A percentile compares a stretch with the other conserved stretches of the same genome.
These are phyloP conservation scores for Pan paniscus DNA, from an alignment of 2,113 vertebrate genomes.

Conservation along the genomic window DNA sequence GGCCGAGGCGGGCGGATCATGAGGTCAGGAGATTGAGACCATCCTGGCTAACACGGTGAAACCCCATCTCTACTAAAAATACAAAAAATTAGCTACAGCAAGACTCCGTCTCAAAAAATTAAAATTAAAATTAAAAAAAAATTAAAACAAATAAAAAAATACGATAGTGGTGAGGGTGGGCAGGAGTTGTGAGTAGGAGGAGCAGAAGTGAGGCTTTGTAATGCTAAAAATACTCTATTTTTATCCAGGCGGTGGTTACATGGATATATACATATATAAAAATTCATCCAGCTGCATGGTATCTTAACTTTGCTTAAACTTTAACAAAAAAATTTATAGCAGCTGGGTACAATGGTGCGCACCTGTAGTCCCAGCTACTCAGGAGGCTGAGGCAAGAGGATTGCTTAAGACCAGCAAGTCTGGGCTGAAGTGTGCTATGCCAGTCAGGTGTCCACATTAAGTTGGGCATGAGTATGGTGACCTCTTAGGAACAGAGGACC, in stretches of 20 bases:
- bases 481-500: not conserved
- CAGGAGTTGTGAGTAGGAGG: not conserved
- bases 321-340: not conserved
- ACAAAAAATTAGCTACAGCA: too few species aligned
- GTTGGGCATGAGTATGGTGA: not conserved
- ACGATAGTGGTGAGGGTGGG: not conserved
- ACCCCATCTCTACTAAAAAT: too few species aligned
- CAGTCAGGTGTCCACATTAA: not conserved
- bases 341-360: not conserved
- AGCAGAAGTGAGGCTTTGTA: not conserved
- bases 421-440: not conserved
- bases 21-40: too few species aligned
- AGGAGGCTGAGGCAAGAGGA: not conserved
- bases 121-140: too few species aligned
- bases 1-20: too few species aligned
- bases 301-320: not conserved
- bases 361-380: not conserved
- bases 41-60: too few species aligned
- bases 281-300: not conserved
- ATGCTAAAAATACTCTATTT: not conserved
- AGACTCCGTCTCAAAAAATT: not conserved
- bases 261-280: not conserved
- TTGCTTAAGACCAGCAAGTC: not conserved
- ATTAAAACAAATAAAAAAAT: not conserved
- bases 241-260: not conserved